phyloP scores from a whole-genome alignment of 1,140 invertebrate species.

The Hormaphis cornu region DNA sequence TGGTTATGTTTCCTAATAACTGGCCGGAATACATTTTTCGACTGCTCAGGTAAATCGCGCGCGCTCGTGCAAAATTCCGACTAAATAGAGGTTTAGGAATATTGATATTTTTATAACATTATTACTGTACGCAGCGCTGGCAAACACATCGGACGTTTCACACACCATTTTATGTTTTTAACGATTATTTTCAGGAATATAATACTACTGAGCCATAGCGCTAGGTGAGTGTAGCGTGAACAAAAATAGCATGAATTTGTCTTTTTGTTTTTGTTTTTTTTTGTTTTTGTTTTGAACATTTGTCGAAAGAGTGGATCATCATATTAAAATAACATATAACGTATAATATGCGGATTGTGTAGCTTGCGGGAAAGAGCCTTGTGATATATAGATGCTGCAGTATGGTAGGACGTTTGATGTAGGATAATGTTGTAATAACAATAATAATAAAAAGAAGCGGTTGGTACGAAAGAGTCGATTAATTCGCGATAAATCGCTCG shows the following conservation, averaged over 20 bases:
- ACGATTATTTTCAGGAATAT: conserved; percentile 34
- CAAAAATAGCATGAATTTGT: conserved; percentile 27
- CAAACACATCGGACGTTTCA: conserved; percentile 7
- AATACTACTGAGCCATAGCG: conserved; percentile 34
- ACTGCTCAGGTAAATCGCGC: conserved; percentile 60
- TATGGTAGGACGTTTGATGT: too few relatives aligned
- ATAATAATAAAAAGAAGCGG: too few relatives aligned
- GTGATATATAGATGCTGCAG: too few relatives aligned
- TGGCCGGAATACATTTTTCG: conserved; percentile 90
- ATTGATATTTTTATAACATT: too few relatives aligned
- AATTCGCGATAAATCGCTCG: too few relatives aligned
- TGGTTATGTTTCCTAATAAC: conserved; percentile 90
- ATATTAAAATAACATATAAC: conserved; percentile 13
- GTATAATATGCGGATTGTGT: too few relatives aligned
- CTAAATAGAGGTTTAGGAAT: neutral
- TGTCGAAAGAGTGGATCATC: conserved; percentile 26
- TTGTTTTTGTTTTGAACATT: conserved; percentile 21
- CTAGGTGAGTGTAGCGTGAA: conserved; percentile 33
- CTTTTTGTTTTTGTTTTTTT: too few relatives aligned
- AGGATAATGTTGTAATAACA: too few relatives aligned
- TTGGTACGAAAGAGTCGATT: too few relatives aligned
- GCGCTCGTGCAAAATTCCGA: neutral
- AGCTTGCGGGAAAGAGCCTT: too few relatives aligned
- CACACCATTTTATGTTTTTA: conserved; percentile 29
- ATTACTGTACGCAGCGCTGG: neutral